phyloP scores from a whole-genome alignment of 1,140 invertebrate species.

The Ephestia elutella region DNA sequence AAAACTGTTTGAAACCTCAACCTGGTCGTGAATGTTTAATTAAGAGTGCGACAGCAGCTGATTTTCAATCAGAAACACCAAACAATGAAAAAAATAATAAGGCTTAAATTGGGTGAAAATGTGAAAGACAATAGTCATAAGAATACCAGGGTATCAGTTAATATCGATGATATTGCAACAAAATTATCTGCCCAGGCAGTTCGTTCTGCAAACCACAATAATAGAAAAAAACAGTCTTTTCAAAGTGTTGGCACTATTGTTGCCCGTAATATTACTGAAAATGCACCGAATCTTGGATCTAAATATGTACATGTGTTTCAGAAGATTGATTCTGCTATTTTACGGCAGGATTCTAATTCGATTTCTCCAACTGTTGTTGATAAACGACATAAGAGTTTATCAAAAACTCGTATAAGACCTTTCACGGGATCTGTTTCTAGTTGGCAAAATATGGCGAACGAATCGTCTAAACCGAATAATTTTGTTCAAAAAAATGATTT shows the following conservation, averaged over 20 bases:
- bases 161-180: no score
- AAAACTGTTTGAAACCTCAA: no score
- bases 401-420: background rate
- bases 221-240: background rate
- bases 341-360: background rate
- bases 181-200: background rate
- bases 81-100: background rate
- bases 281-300: background rate
- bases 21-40: background rate
- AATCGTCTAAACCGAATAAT: background rate
- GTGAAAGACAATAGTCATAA: no score
- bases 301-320: background rate
- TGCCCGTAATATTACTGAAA: background rate
- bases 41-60: background rate
- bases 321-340: background rate
- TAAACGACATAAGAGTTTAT: background rate
- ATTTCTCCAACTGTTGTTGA: background rate
- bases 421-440: background rate
- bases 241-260: background rate
- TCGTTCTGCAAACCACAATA: background rate
- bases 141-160: no score
- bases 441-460: background rate
- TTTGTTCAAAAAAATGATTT: background rate
- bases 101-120: background rate
- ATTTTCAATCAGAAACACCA: background rate